These are phyloP conservation scores for Tinamus guttatus DNA, from an alignment of 2,113 vertebrate genomes.

Conservation along the genomic window DNA sequence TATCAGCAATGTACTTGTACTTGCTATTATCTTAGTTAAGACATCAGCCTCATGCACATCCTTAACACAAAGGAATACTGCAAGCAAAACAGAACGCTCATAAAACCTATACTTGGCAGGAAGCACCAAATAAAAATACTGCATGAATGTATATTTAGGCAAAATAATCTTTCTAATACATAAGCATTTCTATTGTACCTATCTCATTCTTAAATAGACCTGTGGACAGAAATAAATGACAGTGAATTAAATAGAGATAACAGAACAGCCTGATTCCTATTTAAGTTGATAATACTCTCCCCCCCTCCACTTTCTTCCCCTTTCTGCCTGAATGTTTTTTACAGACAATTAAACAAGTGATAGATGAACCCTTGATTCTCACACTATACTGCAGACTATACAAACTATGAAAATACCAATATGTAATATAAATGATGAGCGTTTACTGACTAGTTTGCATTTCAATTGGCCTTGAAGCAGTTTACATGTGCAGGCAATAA, in stretches of 20 bases:
- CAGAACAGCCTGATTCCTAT: background rate
- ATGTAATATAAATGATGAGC: constrained; percentile 55
- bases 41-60: background rate
- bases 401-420: constrained; percentile 60
- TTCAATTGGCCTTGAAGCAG: constrained; percentile 59
- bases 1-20: background rate
- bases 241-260: background rate
- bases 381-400: constrained; percentile 64
- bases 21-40: background rate
- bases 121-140: background rate
- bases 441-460: constrained; percentile 65
- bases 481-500: constrained; percentile 52
- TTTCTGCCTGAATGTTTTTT: constrained; percentile 52
- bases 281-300: constrained; percentile 26
- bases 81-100: background rate
- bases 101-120: background rate
- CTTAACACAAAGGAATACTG: background rate
- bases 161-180: background rate
- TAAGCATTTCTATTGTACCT: background rate
- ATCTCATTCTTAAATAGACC: background rate
- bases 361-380: constrained; percentile 68
- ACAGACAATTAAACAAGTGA: constrained; percentile 76
- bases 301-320: background rate
- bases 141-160: background rate
- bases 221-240: background rate